Conservation (phyloP, 2,888 invertebrate genomes). For the Nineta flava region DNA sequence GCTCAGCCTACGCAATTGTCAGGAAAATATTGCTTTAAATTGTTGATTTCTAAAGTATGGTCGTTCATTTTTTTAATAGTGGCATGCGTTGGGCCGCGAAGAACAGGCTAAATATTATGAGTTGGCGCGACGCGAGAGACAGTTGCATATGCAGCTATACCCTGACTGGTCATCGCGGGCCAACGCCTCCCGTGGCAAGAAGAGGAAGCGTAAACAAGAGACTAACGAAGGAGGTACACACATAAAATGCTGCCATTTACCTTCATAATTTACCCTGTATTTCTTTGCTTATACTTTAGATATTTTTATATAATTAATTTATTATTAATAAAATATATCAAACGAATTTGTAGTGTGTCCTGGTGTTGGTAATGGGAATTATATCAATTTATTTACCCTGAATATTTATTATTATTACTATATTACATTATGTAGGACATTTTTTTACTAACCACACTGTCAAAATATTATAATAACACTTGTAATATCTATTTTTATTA, state of each 20-base stretch:
- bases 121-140: slow-evolving; percentile 94
- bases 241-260: slow-evolving; percentile 21
- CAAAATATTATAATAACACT: too few relatives aligned
- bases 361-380: not conserved
- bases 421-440: too few relatives aligned
- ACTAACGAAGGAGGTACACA: slow-evolving; percentile 90
- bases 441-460: too few relatives aligned
- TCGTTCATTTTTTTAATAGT: slow-evolving; percentile 47
- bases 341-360: not conserved
- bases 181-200: slow-evolving; percentile 99
- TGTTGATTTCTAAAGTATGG: slow-evolving; percentile 13
- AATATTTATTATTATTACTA: too few relatives aligned
- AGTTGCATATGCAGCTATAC: slow-evolving; percentile 98
- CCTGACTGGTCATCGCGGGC: slow-evolving; percentile 99
- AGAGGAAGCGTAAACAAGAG: slow-evolving; percentile 99
- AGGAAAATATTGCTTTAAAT: not conserved
- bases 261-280: too few relatives aligned
- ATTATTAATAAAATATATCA: not conserved
- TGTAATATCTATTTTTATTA: too few relatives aligned
- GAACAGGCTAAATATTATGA: slow-evolving; percentile 99
- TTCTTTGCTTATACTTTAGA: too few relatives aligned
- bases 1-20: slow-evolving; percentile 6
- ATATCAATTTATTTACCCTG: too few relatives aligned
- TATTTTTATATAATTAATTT: too few relatives aligned
- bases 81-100: slow-evolving; percentile 99